Percentiles rank a stretch among this genome's conserved stretches.
Evolutionary conservation across 2,888 invertebrate genomes (phyloP).

Genomic region (Noctua janthina): DNA sequence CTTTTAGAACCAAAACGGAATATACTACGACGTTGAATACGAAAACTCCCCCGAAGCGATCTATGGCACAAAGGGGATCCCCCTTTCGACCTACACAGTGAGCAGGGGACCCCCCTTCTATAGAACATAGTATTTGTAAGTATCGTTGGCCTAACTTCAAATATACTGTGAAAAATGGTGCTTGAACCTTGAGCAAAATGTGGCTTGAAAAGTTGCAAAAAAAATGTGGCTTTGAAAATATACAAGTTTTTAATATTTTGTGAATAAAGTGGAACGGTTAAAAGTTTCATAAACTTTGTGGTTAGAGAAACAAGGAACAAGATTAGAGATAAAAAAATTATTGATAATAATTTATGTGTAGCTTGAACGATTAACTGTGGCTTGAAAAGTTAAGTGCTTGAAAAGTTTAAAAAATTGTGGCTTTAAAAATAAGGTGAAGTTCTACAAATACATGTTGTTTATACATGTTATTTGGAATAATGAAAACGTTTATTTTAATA

Average conservation of each 20-base stretch:
- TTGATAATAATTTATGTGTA: background rate
- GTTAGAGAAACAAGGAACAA: background rate
- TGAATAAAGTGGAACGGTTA: background rate
- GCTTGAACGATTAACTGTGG: conserved; percentile 5
- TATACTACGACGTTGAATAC: conserved; percentile 97
- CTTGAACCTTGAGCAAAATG: conserved; percentile 24
- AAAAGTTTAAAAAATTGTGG: conserved; percentile 1
- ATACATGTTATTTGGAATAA: conserved; percentile 14
- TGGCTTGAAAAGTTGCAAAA: background rate
- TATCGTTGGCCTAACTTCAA: conserved; percentile 52
- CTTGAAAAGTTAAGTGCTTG: conserved; percentile 6
- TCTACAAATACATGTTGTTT: background rate
- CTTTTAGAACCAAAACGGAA: conserved; percentile 95
- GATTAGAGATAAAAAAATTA: background rate
- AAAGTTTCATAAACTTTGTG: background rate
- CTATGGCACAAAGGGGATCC: conserved; percentile 92
- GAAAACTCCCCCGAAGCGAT: conserved; percentile 92
- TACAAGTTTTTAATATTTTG: background rate
- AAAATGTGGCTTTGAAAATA: conserved; percentile 4
- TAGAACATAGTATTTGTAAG: conserved; percentile 75
- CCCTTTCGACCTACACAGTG: conserved; percentile 95
- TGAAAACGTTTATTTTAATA: background rate
- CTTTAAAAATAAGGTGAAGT: conserved; percentile 1
- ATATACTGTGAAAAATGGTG: conserved; percentile 44
- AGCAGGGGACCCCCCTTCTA: conserved; percentile 92